Base-by-base conservation (phyloP, 2,113 vertebrate genomes). In the Australoheros scitulus region DNA sequence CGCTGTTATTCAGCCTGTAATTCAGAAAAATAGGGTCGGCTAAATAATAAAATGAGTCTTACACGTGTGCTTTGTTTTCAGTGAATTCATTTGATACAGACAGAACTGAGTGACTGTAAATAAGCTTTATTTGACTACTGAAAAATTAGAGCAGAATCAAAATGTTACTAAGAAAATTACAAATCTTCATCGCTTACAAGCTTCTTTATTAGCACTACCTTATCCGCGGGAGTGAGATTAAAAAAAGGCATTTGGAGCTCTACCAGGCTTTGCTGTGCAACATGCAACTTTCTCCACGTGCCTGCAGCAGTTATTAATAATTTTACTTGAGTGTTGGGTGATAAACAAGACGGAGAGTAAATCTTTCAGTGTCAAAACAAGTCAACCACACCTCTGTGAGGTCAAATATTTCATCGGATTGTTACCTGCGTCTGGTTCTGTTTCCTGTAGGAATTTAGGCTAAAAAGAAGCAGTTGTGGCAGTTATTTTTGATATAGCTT, bases 301-400 rank as follows among this genome's bases (percentile, higher is more conserved):
- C 24, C 64, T 82, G 17, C 29, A 36, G 34, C 72, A 60, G 76
- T 63, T 70, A 82, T 84, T 89, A 8, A 78, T 81, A 65, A 82
- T 76, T 79, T 81, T 60, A 65, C 56, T 50, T 11, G 65, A 61
- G 52, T 29, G 63, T 8, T 8, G 65, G 14, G 70, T 70, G 61
- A 79, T 50, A 79, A 86, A 87, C 80, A 86, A 87, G 72, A 47
- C 8, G 11, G 81, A 38, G 80, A 83, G 77, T 20, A 65, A 72
- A 90, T 74, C 70, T 61, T 70, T 1, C 13, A 56, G 43, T 43
- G 65, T 34, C 74, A 64, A 60, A 76, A 79, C 26, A 81, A 57
- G 68, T 88, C 76, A 75, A 7, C 55, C 76, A 50, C 76, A 90
- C 77, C 75, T 85, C 68, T 13, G 2, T 1, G 52, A 70, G 78